Conservation (phyloP, 92 coral and sea anemone genomes). For the Paragorgia papillata region DNA sequence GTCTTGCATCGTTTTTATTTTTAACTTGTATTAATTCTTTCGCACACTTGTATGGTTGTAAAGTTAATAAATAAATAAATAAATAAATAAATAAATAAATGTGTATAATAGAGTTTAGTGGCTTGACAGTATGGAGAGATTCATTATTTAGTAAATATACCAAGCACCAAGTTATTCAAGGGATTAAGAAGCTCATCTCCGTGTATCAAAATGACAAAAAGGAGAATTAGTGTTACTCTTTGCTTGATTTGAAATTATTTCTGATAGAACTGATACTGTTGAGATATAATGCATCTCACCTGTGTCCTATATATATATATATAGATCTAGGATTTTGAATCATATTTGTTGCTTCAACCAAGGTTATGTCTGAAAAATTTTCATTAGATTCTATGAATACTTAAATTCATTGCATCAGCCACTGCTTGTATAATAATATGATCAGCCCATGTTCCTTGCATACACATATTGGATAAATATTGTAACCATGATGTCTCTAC, state of each 20-base stretch:
- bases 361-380: conserved; percentile 52
- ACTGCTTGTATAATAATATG: conserved; percentile 50
- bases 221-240: too few relatives aligned
- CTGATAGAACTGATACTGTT: conserved; percentile 15
- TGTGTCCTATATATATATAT: conserved; percentile 58
- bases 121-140: too few relatives aligned
- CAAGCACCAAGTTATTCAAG: too few relatives aligned
- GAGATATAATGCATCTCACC: conserved; percentile 70
- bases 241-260: conserved; percentile 26
- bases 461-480: conserved; percentile 51
- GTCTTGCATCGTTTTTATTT: too few relatives aligned
- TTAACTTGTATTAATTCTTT: too few relatives aligned
- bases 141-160: too few relatives aligned
- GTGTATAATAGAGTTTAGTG: too few relatives aligned
- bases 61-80: too few relatives aligned
- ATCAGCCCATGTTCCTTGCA: conserved; percentile 64
- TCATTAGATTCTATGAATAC: conserved; percentile 60
- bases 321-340: conserved; percentile 45
- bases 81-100: too few relatives aligned
- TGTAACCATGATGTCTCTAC: conserved; percentile 50
- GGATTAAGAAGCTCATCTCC: too few relatives aligned
- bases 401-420: conserved; percentile 55
- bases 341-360: conserved; percentile 63
- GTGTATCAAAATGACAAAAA: too few relatives aligned
- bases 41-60: too few relatives aligned